Base-by-base conservation (phyloP, 2,888 invertebrate genomes). In the Corbicula japonica region DNA sequence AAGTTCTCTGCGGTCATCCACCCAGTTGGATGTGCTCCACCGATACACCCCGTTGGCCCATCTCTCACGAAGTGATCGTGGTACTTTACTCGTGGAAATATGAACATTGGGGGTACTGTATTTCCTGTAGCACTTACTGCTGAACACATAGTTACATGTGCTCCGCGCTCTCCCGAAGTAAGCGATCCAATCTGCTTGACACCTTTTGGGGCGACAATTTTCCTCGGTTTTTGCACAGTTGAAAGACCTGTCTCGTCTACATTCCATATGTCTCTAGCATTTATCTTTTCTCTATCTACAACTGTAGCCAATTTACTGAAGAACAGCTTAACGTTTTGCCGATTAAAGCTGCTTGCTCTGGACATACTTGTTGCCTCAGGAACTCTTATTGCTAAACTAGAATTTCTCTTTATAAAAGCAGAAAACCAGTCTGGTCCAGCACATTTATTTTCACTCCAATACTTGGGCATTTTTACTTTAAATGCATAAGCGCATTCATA, bases 141-240 rank as follows among this genome's bases (percentile, higher is more conserved):
- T 34, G 30, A 3, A 72, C 23, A 21, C 26, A 6, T 38, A 15
- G 38, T 46, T 21, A 46, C 46, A 46, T 46, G 6, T 6, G 46
- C 46, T 2, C 80, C 63, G 48, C 76, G 30, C 34, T 80, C 76
- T 38, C 41, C 72, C 56, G 68, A 72, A 15, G 76, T 76, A 15
- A 80, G 35, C 21, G 48, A 8, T 35, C 80, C 72, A n/a, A 69
- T 50, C 50, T 76, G 76, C 69, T 80, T 76, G 21, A 23, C 32
- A 21, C 66, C 65, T 35, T 68, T 71, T 8, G 44, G 26, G 15
- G 70, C 46, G n/a, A 46, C 46, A 18, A 12, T 21, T 18, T 46
- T 46, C 72, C 23, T 38, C n/a, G 75, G 80, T 63, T 69, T 78
- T 15, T 70, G 73, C 5, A 84, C 80, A 15, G 80, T 84, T n/a